Base-by-base conservation (phyloP, 2,888 invertebrate genomes). In the Tachystola acroxantha region DNA sequence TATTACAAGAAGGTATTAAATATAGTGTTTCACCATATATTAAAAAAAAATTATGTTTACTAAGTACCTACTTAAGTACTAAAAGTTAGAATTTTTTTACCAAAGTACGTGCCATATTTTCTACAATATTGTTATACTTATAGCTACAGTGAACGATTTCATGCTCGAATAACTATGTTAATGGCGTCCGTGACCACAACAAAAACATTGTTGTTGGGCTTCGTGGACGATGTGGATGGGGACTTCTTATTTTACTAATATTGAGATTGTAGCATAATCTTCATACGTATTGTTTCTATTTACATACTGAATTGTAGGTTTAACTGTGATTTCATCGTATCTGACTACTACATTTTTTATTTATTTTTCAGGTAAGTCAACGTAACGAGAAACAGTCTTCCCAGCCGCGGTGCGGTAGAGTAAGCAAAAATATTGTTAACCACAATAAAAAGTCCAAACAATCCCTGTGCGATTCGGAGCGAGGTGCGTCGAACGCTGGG, bases 151-250 rank as follows among this genome's bases (percentile, higher is more conserved):
- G 74, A 71, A 70, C 65, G 60, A 70, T 77, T 78, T 74, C 57
- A 76, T 65, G 76, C 69, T 62, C 57, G 68, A 76, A 74, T 74
- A 74, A 75, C 69, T 78, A 77, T 79, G 78, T 51, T 77, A 79
- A 80, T 81, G 52, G 57, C 49, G 50, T 47, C 41, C 40, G 48
- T 49, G 53, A 58, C 52, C 58, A 60, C n/a, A 73, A 71, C 65
- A 77, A 76, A 73, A 75, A 72, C 68, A 67, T 54, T 52, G 44
- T 47, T 39, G 47, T 49, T 63, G 61, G 56, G 52, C 47, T 48
- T 46, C 49, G 50, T 61, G 45, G 53, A 40, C 39, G 32, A 37
- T 37, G 37, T 43, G 44, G 45, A 30, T 38, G 37, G 41, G 36
- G 33, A 37, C 43, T 30, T 30, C 29, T 30, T 11, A 16, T 30